Base-by-base conservation (phyloP, 2,113 vertebrate species). In the Oreocharis arfaki region DNA sequence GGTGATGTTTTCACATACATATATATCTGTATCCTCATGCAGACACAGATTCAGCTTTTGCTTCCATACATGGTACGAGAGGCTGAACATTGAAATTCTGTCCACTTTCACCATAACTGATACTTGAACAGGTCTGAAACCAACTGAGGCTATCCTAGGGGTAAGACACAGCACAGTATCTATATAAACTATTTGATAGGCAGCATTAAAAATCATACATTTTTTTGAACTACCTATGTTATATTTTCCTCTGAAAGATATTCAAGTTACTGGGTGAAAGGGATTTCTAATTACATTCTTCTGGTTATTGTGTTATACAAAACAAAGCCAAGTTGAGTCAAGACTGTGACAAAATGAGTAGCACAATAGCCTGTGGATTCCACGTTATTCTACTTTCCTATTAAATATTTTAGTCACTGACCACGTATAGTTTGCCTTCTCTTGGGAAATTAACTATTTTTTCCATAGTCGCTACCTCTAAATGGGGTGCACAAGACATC, bases 361-460 rank as follows among this genome's bases (percentile, higher is more conserved):
- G 41, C 68, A 67, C 35, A 26, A 47, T 23, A 93, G 76, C 53
- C 44, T 90, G 63, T 88, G 52, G 71, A 78, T 92, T 86, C 76
- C 14, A 23, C 1, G 3, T 61, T 91, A 65, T 59, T 94, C 63
- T 79, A 15, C 53, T 84, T 78, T 76, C 20, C 70, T 85, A 26
- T 78, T 89, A 67, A 89, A 91, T 37, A 73, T 68, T 95, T 94
- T 68, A 78, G 71, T 65, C 55, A 64, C 60, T 69, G 59, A 42
- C 60, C 67, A 60, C 14, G 50, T 78, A 79, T 13, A 87, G 53
- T 44, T 65, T 83, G 37, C 37, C 41, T 82, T 71, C 92, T 90
- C 87, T 82, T 90, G 70, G 83, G 92, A 96, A 92, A 95, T 73
- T 77, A 92, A 68, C 52, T 86, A 13, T 49, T 94, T 95, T 89